Evolutionary conservation across 2,888 invertebrate genomes (phyloP), one percentile per base, ranked within the genome.

Genomic region (Ophion obscuratus): DNA sequence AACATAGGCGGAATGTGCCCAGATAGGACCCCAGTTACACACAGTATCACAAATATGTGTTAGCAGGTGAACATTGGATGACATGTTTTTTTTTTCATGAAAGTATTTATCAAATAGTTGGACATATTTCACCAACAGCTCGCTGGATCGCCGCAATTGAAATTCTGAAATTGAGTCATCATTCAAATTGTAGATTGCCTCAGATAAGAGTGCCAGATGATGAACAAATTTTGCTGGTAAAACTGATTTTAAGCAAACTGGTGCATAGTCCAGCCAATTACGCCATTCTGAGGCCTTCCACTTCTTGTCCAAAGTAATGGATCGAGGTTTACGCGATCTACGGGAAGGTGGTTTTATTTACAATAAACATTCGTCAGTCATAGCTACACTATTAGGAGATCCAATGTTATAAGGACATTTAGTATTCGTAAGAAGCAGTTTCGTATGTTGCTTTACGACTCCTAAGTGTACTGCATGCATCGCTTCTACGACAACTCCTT

Each of bases 401-500:
- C 84, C 84, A 27, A 84, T 71, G 68, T 84, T 81, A 57, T 71
- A 85, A 2, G 76, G 76, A n/a, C n/a, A 24, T 2, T 61, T 40
- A 17, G 59, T 31, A 36, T 66, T 40, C 31, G 44, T 53, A 9
- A 85, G 73, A 31, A 77, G 36, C 47, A 76, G 31, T 40, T n/a
- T 62, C 24, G 36, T 68, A 44, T 85, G 77, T 66, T 81, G 81
- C 76, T 85, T 81, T 9, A 71, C 64, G 44, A 77, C 84, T 24
- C 84, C 84, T 1, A 85, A 57, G 24, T 75, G 68, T 6, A 70
- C 66, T 20, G 68, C 66, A 44, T 85, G 84, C 84, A 85, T 85
- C 4, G 44, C 14, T 27, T 85, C 84, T 62, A 77, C 71, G 1
- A 81, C 71, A 2, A 81, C 53, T 67, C 84, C 84, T 24, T 71